phyloP scores from a whole-genome alignment of 2,113 vertebrate genomes.

The Nettapus auritus region DNA sequence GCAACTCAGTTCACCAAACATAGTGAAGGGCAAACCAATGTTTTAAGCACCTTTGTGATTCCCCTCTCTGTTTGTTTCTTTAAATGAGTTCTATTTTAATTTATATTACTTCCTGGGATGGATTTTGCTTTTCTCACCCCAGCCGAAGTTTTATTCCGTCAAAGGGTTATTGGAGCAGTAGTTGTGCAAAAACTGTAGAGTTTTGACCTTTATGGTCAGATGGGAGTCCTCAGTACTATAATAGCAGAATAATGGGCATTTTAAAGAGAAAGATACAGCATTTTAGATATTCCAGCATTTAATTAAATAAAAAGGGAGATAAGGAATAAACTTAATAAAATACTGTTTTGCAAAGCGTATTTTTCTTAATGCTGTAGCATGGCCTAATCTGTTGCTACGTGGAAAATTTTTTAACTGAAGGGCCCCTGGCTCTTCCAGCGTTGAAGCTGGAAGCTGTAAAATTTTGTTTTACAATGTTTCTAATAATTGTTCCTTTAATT shows the following conservation, averaged over 20 bases:
- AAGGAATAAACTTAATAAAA: background rate
- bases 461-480: background rate
- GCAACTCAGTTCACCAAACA: constrained; percentile 9
- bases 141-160: background rate
- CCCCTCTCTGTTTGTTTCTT: background rate
- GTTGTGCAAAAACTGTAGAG: background rate
- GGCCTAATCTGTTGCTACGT: background rate
- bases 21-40: constrained; percentile 26
- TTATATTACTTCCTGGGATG: background rate
- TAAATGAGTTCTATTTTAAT: background rate
- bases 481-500: background rate
- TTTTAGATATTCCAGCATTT: background rate
- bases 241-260: background rate
- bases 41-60: constrained; percentile 10
- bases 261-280: background rate
- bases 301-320: background rate
- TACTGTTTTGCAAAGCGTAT: background rate
- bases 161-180: background rate
- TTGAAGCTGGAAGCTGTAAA: background rate
- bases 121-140: background rate
- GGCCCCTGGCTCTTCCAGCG: background rate
- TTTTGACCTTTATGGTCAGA: background rate
- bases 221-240: background rate
- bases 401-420: background rate
- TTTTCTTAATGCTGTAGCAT: background rate